A percentile compares a stretch with the other conserved stretches of the same genome.
Conservation (phyloP, 1,140 invertebrate species). For the Pentalonia nigronervosa region DNA sequence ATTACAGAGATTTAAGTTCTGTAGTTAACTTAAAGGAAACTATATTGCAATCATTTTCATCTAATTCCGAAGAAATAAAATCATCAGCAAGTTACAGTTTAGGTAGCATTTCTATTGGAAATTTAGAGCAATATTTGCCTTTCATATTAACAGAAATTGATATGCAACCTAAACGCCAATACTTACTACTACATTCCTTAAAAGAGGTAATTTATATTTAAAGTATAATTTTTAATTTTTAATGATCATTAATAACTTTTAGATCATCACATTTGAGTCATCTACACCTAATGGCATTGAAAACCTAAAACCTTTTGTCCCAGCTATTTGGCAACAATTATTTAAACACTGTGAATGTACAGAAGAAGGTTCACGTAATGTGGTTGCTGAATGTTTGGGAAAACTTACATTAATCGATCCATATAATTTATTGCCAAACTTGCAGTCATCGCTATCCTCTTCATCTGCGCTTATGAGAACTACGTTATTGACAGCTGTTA, state of each 20-base stretch:
- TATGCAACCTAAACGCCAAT: conserved; percentile 91
- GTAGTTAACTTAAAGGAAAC: conserved; percentile 77
- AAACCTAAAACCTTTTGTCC: conserved; percentile 83
- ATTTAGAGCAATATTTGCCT: conserved; percentile 91
- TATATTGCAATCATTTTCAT: conserved; percentile 79
- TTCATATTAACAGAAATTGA: conserved; percentile 95
- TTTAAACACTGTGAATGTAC: conserved; percentile 93
- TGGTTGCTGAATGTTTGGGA: conserved; percentile 97
- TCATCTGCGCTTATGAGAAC: conserved; percentile 88
- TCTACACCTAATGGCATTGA: conserved; percentile 78
- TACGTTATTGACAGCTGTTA: conserved; percentile 97
- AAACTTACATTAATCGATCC: conserved; percentile 97
- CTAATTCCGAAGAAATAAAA: conserved; percentile 87
- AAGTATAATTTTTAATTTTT: conserved; percentile 3
- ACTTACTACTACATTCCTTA: conserved; percentile 93
- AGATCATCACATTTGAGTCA: conserved; percentile 90
- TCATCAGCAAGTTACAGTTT: conserved; percentile 96
- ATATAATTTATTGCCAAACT: conserved; percentile 76
- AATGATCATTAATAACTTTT: conserved; percentile 59
- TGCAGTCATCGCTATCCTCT: conserved; percentile 80
- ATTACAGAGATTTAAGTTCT: conserved; percentile 82
- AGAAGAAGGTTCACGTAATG: conserved; percentile 97
- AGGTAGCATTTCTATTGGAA: conserved; percentile 93
- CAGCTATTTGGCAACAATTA: conserved; percentile 86
- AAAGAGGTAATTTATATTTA: conserved; percentile 79